Conservation (phyloP, 2,113 vertebrate genomes). For the Phyllostomus discolor region DNA sequence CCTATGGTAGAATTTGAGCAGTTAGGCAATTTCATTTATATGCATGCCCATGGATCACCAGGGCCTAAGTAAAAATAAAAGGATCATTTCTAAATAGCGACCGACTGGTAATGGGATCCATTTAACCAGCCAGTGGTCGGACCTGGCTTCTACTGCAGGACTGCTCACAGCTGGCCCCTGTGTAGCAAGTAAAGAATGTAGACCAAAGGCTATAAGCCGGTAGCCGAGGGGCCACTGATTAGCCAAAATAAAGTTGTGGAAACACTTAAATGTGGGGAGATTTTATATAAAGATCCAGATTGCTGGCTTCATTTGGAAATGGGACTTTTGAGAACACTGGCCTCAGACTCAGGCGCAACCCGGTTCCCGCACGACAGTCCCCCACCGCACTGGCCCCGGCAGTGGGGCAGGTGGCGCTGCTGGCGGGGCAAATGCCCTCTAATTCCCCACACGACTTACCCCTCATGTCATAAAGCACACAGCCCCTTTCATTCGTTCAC, state of each 20-base stretch:
- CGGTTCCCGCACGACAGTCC: accelerated
- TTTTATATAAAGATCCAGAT: not conserved
- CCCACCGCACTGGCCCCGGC: accelerated
- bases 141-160: not conserved
- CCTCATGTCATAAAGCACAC: not conserved
- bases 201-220: not conserved
- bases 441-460: accelerated
- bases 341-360: accelerated
- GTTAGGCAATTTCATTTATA: not conserved
- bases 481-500: not conserved
- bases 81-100: not conserved
- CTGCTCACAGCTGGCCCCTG: not conserved
- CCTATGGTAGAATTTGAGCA: not conserved
- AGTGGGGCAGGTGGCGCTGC: accelerated
- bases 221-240: not conserved
- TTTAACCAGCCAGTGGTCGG: not conserved
- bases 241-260: not conserved
- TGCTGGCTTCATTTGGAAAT: not conserved
- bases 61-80: not conserved
- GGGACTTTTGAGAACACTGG: too few species aligned
- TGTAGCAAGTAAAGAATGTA: not conserved
- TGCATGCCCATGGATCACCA: not conserved
- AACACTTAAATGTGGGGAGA: not conserved
- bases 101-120: not conserved
- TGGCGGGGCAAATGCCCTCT: accelerated